Evolutionary conservation across 2,888 invertebrate genomes (phyloP).

Genomic region (Brachycybe producta): DNA sequence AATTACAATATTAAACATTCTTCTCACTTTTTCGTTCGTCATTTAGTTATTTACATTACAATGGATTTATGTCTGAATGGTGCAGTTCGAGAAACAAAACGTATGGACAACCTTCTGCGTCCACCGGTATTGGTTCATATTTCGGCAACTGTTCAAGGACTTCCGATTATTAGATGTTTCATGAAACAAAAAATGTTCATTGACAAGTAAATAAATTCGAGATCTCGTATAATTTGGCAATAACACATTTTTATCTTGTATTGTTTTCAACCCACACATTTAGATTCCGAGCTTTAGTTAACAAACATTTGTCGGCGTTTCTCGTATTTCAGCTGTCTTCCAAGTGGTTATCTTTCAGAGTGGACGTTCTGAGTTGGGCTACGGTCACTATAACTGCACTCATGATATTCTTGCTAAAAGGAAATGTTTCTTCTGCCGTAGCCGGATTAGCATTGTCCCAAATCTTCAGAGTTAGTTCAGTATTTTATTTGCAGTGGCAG

Average conservation of each 20-base stretch:
- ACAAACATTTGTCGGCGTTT: constrained; percentile 35
- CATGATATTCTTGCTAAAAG: constrained; percentile 35
- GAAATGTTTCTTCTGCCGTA: constrained; percentile 31
- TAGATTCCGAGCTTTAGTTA: constrained; percentile 35
- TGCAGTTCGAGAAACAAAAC: constrained; percentile 32
- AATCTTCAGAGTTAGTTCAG: constrained; percentile 36
- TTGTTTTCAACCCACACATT: no score
- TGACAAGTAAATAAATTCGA: constrained; percentile 26
- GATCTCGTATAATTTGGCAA: constrained; percentile 19
- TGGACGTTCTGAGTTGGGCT: constrained; percentile 33
- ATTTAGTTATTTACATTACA: constrained; percentile 9
- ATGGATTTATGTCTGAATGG: constrained; percentile 23
- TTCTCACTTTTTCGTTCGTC: background rate
- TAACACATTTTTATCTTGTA: background rate
- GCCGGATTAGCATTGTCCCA: constrained; percentile 42
- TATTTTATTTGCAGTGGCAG: background rate
- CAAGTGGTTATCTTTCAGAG: constrained; percentile 37
- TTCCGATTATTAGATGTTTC: constrained; percentile 39
- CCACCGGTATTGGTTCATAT: constrained; percentile 42
- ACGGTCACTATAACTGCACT: constrained; percentile 37
- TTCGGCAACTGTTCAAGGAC: constrained; percentile 39
- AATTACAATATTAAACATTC: background rate
- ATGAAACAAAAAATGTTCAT: constrained; percentile 33
- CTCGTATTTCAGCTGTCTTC: constrained; percentile 36
- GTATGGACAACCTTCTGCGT: constrained; percentile 38